phyloP scores from a whole-genome alignment of 2,797 vertebrate species.

The Danio tinwini region DNA sequence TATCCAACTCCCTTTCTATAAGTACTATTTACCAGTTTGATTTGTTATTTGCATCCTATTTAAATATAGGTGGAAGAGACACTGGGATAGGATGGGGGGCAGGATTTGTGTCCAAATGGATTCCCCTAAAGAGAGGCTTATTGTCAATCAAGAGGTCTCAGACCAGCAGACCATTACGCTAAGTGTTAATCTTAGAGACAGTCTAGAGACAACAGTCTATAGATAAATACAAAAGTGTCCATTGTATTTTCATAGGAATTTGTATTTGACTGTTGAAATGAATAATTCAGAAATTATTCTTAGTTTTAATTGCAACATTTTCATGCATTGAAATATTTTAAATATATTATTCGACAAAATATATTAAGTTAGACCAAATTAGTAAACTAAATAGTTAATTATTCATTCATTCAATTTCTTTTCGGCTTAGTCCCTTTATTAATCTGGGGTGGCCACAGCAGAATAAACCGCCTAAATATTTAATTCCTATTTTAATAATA shows the following conservation, averaged over 20 bases:
- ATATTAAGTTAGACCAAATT: no score
- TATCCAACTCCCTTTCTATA: constrained; percentile 3
- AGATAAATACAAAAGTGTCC: constrained; percentile 13
- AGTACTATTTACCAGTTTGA: constrained; percentile 35
- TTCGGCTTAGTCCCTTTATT: no score
- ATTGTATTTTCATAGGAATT: constrained; percentile 17
- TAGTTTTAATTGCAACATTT: not conserved
- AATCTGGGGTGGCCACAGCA: no score
- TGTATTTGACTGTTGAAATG: not conserved
- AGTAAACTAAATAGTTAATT: no score
- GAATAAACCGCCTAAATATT: no score
- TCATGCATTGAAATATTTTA: not conserved
- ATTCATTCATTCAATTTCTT: no score
- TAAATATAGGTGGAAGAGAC: constrained; percentile 67
- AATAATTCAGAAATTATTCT: not conserved
- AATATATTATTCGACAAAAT: not conserved
- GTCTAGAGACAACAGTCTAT: constrained; percentile 13
- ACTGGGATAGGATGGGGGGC: constrained; percentile 31
- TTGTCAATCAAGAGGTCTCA: constrained; percentile 61
- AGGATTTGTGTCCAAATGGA: constrained; percentile 48
- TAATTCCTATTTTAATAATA: no score
- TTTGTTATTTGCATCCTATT: constrained; percentile 65
- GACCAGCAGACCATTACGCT: constrained; percentile 56
- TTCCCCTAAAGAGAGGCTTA: constrained; percentile 53
- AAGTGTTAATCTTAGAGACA: constrained; percentile 49